A percentile compares a stretch with the other conserved stretches of the same genome.
These are phyloP conservation scores for Drosophila trichaetosa DNA, from an alignment of 2,888 invertebrate species.

Conservation along the genomic window DNA sequence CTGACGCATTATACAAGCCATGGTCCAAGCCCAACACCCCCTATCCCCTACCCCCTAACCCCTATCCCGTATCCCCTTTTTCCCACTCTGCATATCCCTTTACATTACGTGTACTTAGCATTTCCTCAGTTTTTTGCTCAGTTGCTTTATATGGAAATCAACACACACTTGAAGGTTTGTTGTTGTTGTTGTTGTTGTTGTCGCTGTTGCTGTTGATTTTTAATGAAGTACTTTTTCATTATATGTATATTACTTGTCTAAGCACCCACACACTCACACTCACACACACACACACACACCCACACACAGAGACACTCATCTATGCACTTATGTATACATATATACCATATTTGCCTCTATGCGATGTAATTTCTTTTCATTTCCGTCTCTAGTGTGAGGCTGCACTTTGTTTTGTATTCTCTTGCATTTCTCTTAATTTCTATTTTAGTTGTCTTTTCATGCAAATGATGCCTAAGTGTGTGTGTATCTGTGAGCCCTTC, in stretches of 20 bases:
- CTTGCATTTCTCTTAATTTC: conserved; percentile 73
- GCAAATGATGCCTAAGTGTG: conserved; percentile 58
- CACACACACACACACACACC: not conserved
- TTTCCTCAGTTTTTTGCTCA: conserved; percentile 72
- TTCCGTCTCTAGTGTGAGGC: conserved; percentile 61
- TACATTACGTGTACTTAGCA: conserved; percentile 73
- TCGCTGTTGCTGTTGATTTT: conserved; percentile 71
- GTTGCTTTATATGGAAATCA: conserved; percentile 77
- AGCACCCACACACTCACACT: conserved; percentile 23
- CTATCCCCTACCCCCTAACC: not conserved
- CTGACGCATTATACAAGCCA: conserved; percentile 34
- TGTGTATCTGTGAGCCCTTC: conserved; percentile 56
- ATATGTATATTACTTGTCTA: conserved; percentile 64
- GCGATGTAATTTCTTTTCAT: conserved; percentile 77
- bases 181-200: conserved; percentile 54
- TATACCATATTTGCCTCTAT: conserved; percentile 26
- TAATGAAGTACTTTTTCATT: conserved; percentile 81
- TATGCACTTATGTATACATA: conserved; percentile 27
- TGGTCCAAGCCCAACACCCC: conserved; percentile 13
- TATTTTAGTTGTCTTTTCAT: conserved; percentile 78
- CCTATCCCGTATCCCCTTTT: not conserved
- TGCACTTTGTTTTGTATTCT: conserved; percentile 70
- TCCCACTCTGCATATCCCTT: not conserved
- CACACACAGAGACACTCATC: conserved; percentile 21
- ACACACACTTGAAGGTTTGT: conserved; percentile 66